Evolutionary conservation across 2,888 invertebrate genomes (phyloP).

Genomic region (Petrolisthes cinctipes): DNA sequence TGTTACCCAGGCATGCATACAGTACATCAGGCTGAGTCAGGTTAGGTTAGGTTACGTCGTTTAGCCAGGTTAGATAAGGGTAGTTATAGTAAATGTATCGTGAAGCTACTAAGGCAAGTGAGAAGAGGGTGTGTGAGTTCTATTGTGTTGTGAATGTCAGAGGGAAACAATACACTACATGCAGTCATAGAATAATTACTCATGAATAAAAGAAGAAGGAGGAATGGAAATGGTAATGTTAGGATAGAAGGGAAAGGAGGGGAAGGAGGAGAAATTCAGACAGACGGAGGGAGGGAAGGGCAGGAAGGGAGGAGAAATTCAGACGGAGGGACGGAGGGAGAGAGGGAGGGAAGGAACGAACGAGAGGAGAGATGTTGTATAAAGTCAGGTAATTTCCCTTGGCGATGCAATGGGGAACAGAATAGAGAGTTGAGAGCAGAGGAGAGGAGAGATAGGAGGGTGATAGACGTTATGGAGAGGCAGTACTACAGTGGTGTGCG

Average conservation of each 20-base stretch:
- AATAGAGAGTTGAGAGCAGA: not conserved
- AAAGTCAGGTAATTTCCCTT: not conserved
- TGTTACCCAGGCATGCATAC: too few relatives aligned
- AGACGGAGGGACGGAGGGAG: not conserved
- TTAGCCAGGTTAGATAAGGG: not conserved
- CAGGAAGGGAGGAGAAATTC: not conserved
- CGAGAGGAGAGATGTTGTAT: not conserved
- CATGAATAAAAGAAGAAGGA: too few relatives aligned
- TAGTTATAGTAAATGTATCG: not conserved
- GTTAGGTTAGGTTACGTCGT: not conserved
- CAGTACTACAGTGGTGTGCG: too few relatives aligned
- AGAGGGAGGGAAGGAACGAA: not conserved
- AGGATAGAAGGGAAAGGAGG: not conserved
- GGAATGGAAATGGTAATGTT: too few relatives aligned
- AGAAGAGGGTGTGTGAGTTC: too few relatives aligned
- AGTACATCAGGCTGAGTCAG: too few relatives aligned
- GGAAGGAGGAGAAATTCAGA: not conserved
- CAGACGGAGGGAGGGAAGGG: not conserved
- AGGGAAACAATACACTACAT: too few relatives aligned
- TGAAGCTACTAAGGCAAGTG: too few relatives aligned
- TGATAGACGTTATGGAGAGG: too few relatives aligned
- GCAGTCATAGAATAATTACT: too few relatives aligned
- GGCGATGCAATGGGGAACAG: not conserved
- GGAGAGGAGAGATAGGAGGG: too few relatives aligned
- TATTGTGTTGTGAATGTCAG: too few relatives aligned